phyloP scores from a whole-genome alignment of 1,140 invertebrate species.

The Orchesella cincta region DNA sequence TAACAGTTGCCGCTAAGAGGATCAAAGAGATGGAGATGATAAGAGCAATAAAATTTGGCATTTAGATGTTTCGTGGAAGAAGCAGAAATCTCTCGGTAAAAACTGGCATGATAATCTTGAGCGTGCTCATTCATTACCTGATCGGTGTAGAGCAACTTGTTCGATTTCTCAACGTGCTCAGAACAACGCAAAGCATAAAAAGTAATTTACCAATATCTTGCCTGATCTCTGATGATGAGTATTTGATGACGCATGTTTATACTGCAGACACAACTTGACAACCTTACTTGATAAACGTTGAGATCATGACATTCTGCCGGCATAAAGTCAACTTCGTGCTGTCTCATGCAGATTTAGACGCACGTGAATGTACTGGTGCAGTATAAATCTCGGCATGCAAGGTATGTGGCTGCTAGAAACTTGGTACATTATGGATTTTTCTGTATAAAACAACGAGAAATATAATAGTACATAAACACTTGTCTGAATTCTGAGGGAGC shows the following conservation, averaged over 20 bases:
- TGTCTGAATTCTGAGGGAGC: background rate
- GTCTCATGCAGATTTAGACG: conserved; percentile 25
- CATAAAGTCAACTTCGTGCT: conserved; percentile 23
- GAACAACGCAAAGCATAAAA: background rate
- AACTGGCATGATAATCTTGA: conserved; percentile 12
- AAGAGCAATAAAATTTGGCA: background rate
- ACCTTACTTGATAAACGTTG: conserved; percentile 1
- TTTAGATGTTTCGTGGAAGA: background rate
- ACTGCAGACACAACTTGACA: conserved; percentile 5
- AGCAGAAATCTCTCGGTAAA: background rate
- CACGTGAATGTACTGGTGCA: background rate
- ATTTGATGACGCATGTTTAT: background rate
- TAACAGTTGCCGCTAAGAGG: background rate
- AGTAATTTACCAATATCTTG: background rate
- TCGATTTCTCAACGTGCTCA: too few relatives aligned
- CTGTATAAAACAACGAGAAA: too few relatives aligned
- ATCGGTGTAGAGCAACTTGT: background rate
- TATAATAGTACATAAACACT: background rate
- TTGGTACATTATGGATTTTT: background rate
- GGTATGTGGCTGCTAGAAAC: too few relatives aligned
- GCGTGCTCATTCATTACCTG: conserved; percentile 9
- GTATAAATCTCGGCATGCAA: too few relatives aligned
- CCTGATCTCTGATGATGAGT: background rate
- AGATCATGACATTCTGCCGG: conserved; percentile 25
- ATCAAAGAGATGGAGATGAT: background rate